A percentile compares a stretch with the other conserved stretches of the same genome.
These are phyloP conservation scores for Chymomyza amoena DNA, from an alignment of 2,888 invertebrate genomes.

Conservation along the genomic window DNA sequence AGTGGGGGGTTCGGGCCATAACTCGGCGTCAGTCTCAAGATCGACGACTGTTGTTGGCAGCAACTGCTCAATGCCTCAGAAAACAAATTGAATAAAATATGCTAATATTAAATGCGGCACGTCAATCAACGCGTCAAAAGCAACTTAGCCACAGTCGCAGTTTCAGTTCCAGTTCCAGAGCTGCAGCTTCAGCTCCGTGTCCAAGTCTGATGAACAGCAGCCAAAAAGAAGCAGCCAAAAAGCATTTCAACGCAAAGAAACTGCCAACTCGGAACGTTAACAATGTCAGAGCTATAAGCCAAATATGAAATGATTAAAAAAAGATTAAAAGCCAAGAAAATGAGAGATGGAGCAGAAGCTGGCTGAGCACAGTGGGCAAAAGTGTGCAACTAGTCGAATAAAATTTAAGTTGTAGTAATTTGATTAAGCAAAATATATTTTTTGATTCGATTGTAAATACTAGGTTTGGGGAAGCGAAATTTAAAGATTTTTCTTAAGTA, in stretches of 20 bases:
- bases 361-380: background rate
- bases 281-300: conserved; percentile 23
- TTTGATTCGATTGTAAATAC: no score
- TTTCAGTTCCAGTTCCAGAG: background rate
- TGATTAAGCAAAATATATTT: no score
- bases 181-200: background rate
- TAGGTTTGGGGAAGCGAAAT: no score
- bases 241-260: conserved; percentile 33
- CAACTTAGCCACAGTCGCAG: conserved; percentile 57
- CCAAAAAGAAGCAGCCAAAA: conserved; percentile 5
- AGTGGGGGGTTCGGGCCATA: conserved; percentile 33
- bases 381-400: background rate
- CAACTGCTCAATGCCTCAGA: background rate
- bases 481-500: no score
- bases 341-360: conserved; percentile 1
- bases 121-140: conserved; percentile 55
- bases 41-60: conserved; percentile 13
- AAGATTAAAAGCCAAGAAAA: conserved; percentile 54
- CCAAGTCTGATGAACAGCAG: conserved; percentile 8
- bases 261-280: conserved; percentile 58
- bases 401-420: background rate
- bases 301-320: conserved; percentile 64
- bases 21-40: conserved; percentile 17
- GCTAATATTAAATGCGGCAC: conserved; percentile 45
- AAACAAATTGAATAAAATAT: conserved; percentile 24